Conservation (phyloP, 2,797 vertebrate species). For the Pipistrellus kuhlii region DNA sequence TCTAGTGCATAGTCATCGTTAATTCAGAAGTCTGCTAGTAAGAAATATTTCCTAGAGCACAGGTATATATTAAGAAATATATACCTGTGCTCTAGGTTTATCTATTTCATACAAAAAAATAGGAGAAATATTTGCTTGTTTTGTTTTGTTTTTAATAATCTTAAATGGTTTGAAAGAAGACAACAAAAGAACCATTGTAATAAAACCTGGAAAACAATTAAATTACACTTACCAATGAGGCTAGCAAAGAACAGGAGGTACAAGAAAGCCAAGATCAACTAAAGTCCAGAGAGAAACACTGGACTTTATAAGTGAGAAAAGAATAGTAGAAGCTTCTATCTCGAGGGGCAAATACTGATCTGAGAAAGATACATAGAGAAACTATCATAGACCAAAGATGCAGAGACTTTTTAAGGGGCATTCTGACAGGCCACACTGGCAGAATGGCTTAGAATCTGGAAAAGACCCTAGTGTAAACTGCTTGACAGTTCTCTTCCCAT, state of each 20-base stretch:
- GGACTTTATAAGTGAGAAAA: not conserved
- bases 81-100: not conserved
- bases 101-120: conserved; percentile 20
- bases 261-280: not conserved
- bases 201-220: not conserved
- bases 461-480: not conserved
- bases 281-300: not conserved
- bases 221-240: not conserved
- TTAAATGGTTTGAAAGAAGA: conserved; percentile 4
- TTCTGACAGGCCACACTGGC: not conserved
- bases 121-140: not conserved
- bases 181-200: conserved; percentile 26
- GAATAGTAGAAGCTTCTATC: not conserved
- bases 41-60: no score
- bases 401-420: not conserved
- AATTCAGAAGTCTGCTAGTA: not conserved
- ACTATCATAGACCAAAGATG: not conserved
- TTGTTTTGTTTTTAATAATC: not conserved
- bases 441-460: not conserved
- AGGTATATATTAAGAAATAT: no score
- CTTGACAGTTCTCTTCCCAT: not conserved
- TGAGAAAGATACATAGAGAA: not conserved
- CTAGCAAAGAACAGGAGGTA: not conserved
- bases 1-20: not conserved
- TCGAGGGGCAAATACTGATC: not conserved